A percentile compares a stretch with the other conserved stretches of the same genome.
These are phyloP conservation scores for Brenthis hecate DNA, from an alignment of 2,888 invertebrate genomes.

Conservation along the genomic window DNA sequence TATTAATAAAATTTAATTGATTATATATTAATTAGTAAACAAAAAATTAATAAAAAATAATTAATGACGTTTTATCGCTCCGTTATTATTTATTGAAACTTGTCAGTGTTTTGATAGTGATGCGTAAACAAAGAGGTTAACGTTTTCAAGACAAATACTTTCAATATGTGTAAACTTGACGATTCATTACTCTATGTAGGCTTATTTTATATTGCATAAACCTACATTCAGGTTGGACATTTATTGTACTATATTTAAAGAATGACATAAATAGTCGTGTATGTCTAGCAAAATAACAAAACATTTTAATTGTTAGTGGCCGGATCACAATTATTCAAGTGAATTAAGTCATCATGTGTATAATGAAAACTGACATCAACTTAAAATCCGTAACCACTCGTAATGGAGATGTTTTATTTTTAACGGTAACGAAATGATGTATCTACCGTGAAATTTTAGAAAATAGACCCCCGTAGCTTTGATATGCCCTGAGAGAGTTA, in stretches of 20 bases:
- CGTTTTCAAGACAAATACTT: slow-evolving; percentile 44
- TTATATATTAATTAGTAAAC: slow-evolving; percentile 53
- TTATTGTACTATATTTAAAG: neutral
- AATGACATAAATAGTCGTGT: neutral
- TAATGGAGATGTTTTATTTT: slow-evolving; percentile 76
- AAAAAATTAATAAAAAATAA: slow-evolving; percentile 65
- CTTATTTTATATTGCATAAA: neutral
- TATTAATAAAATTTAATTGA: slow-evolving; percentile 13
- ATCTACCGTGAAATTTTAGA: slow-evolving; percentile 79
- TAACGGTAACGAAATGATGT: slow-evolving; percentile 67
- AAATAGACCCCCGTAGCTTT: slow-evolving; percentile 65
- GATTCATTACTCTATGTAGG: slow-evolving; percentile 9
- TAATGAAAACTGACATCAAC: slow-evolving; percentile 28
- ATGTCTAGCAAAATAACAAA: slow-evolving; percentile 5
- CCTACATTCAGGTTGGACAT: neutral
- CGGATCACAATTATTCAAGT: slow-evolving; percentile 24
- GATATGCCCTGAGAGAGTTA: slow-evolving; percentile 73
- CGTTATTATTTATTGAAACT: slow-evolving; percentile 46
- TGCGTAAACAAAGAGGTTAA: slow-evolving; percentile 59
- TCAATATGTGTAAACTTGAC: slow-evolving; percentile 14
- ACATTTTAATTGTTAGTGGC: slow-evolving; percentile 27
- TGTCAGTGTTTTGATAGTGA: slow-evolving; percentile 54
- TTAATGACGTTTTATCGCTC: slow-evolving; percentile 55
- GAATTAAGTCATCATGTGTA: slow-evolving; percentile 27
- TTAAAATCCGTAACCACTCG: slow-evolving; percentile 46